These are phyloP conservation scores for Dromaius novaehollandiae DNA, from an alignment of 2,113 vertebrate genomes.

Conservation along the genomic window DNA sequence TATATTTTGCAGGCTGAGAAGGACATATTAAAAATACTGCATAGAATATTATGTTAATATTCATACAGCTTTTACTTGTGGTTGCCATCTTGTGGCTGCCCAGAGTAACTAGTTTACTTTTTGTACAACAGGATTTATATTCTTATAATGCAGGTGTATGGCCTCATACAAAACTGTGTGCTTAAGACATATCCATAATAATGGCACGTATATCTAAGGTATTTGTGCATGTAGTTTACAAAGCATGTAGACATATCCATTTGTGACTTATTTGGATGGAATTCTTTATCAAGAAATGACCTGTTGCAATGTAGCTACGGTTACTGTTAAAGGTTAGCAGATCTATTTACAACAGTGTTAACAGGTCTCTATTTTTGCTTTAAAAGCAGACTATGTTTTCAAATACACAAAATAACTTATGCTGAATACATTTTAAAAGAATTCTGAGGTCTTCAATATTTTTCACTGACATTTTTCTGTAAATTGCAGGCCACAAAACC, in stretches of 20 bases:
- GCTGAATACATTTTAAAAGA: neutral
- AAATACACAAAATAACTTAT: neutral
- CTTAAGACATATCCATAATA: neutral
- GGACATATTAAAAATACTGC: neutral
- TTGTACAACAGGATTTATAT: neutral
- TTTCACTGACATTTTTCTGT: neutral
- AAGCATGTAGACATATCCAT: neutral
- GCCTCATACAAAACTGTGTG: neutral
- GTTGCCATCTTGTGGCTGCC: conserved; percentile 24
- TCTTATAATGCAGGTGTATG: neutral
- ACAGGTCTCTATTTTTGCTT: neutral
- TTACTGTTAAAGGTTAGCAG: neutral
- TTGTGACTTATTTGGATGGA: neutral
- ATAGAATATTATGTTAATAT: neutral
- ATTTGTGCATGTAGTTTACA: neutral
- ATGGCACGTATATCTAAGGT: neutral
- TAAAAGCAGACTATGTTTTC: neutral
- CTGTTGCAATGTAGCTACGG: neutral
- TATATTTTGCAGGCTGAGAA: neutral
- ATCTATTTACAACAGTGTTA: neutral
- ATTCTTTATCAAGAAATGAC: neutral
- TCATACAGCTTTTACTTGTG: neutral
- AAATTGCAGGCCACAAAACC: conserved; percentile 20
- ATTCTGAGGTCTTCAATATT: neutral
- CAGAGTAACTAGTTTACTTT: neutral